Evolutionary conservation across 1,140 invertebrate genomes (phyloP).

Genomic region (Micrasema longulum): DNA sequence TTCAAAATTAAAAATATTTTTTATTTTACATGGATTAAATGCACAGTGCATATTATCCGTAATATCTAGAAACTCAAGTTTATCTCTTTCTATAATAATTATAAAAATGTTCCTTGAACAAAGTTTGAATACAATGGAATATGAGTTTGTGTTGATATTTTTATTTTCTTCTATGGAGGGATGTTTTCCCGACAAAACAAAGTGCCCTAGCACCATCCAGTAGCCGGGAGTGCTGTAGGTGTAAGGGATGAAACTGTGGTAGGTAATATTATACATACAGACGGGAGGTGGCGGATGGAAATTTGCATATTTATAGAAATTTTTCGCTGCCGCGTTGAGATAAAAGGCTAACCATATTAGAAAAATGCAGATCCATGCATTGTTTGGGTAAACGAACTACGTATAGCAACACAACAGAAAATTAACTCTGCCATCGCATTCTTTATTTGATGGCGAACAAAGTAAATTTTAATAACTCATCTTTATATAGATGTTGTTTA

Average conservation of each 20-base stretch:
- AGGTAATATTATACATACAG: too few species aligned
- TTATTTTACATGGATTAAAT: too few species aligned
- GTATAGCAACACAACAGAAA: background rate
- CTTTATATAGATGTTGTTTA: background rate
- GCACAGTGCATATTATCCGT: too few species aligned
- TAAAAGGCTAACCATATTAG: conserved; percentile 22
- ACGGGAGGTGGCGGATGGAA: conserved; percentile 17
- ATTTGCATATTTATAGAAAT: conserved; percentile 54
- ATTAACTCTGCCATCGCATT: too few species aligned
- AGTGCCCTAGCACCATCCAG: background rate
- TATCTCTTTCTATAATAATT: too few species aligned
- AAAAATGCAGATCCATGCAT: background rate
- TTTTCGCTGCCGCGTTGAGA: conserved; percentile 41
- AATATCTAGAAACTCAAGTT: too few species aligned
- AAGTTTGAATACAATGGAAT: background rate
- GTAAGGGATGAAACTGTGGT: too few species aligned
- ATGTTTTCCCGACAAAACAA: background rate
- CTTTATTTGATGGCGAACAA: too few species aligned
- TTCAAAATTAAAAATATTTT: too few species aligned
- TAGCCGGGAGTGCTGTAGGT: conserved; percentile 8
- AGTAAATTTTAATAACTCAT: too few species aligned
- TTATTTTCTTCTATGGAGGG: background rate
- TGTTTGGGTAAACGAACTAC: background rate
- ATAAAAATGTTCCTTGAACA: background rate
- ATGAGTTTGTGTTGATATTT: background rate